phyloP scores from a whole-genome alignment of 2,888 invertebrate species.

The Trichopria drosophilae region DNA sequence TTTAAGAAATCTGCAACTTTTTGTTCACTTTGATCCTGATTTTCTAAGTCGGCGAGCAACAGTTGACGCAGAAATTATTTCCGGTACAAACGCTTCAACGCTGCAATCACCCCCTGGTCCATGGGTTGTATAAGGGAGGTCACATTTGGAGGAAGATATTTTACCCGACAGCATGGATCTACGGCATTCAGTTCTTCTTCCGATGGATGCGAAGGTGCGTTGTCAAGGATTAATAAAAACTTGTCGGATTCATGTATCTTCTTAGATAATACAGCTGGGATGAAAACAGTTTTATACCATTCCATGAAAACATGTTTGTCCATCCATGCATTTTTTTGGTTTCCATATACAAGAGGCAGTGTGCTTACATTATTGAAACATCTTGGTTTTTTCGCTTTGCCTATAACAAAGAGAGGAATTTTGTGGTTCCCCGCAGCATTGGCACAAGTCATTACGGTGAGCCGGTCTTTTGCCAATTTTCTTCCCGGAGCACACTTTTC shows the following conservation, averaged over 20 bases:
- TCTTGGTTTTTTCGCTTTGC: constrained; percentile 41
- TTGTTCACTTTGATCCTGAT: too few species aligned
- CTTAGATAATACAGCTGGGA: constrained; percentile 29
- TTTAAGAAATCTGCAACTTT: too few species aligned
- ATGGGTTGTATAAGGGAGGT: constrained; percentile 39
- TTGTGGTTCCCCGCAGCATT: constrained; percentile 42
- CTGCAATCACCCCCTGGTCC: constrained; percentile 39
- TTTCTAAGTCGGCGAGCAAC: constrained; percentile 23
- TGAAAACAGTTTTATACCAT: constrained; percentile 38
- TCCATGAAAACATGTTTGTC: constrained; percentile 32
- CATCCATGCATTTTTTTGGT: constrained; percentile 41
- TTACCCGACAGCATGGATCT: constrained; percentile 27
- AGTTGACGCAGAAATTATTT: constrained; percentile 32
- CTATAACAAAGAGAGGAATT: constrained; percentile 41
- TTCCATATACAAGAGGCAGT: constrained; percentile 34
- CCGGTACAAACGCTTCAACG: constrained; percentile 38
- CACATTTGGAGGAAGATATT: constrained; percentile 37
- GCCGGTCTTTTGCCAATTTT: constrained; percentile 39
- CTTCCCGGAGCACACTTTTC: constrained; percentile 35
- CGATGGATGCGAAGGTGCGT: constrained; percentile 32
- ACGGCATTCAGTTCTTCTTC: constrained; percentile 21
- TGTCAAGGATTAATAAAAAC: constrained; percentile 34
- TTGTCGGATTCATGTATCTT: constrained; percentile 22
- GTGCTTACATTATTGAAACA: constrained; percentile 36
- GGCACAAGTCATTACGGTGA: constrained; percentile 41